Conservation (phyloP, 2,888 invertebrate genomes). For the Halictus ligatus region DNA sequence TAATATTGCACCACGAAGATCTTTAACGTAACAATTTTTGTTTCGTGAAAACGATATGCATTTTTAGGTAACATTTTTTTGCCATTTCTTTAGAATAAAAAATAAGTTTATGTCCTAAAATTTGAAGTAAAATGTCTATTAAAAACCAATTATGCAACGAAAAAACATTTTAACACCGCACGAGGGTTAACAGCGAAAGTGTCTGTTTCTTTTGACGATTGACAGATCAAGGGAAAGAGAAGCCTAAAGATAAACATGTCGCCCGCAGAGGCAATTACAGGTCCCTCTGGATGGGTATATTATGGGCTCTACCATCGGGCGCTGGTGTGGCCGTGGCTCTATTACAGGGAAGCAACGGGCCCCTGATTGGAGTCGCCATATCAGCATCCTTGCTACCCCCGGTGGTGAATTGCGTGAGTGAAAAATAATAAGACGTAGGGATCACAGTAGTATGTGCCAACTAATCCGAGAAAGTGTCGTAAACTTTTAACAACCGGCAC, state of each 20-base stretch:
- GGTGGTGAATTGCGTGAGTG: slow-evolving; percentile 93
- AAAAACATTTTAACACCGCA: too few relatives aligned
- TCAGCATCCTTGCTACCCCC: slow-evolving; percentile 94
- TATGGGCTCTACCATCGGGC: slow-evolving; percentile 91
- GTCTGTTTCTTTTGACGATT: background rate
- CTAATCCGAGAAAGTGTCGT: background rate
- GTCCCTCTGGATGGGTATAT: slow-evolving; percentile 90
- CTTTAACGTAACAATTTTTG: too few relatives aligned
- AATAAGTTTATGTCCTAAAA: too few relatives aligned
- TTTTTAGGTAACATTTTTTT: too few relatives aligned
- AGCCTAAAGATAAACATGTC: background rate
- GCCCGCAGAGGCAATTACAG: slow-evolving; percentile 88
- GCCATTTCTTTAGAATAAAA: too few relatives aligned
- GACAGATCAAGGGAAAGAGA: background rate
- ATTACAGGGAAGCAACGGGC: slow-evolving; percentile 93
- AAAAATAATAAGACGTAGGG: background rate
- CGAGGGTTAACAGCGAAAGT: too few relatives aligned
- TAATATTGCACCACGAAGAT: too few relatives aligned
- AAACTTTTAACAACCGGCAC: background rate
- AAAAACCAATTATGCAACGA: too few relatives aligned
- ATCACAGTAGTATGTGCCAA: background rate
- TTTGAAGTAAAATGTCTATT: too few relatives aligned
- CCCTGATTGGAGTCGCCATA: slow-evolving; percentile 95
- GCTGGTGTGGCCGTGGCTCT: slow-evolving; percentile 94
- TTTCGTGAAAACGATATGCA: too few relatives aligned